A percentile compares a stretch with the other conserved stretches of the same genome.
These are phyloP conservation scores for Periophthalmodon schlosseri DNA, from an alignment of 2,113 vertebrate species.

Conservation along the genomic window DNA sequence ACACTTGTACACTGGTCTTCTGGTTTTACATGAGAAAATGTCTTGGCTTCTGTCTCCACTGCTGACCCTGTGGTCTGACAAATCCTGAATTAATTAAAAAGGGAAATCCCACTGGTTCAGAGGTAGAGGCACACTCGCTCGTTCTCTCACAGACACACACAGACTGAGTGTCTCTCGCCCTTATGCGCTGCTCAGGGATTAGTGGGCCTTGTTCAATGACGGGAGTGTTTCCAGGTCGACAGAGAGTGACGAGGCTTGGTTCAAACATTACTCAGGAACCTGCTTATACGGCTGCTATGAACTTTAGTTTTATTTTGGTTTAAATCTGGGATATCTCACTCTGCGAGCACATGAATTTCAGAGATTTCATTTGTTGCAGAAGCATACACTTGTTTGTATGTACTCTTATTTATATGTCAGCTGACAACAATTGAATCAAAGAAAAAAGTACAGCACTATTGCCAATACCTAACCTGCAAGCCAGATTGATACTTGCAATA, in stretches of 20 bases:
- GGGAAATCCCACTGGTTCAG: constrained; percentile 76
- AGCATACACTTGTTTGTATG: not conserved
- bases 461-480: too few relatives aligned
- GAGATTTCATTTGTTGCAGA: not conserved
- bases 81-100: constrained; percentile 86
- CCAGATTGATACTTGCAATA: too few relatives aligned
- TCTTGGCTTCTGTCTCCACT: constrained; percentile 65
- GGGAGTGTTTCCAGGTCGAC: constrained; percentile 74
- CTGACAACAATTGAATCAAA: too few relatives aligned
- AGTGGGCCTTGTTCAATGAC: constrained; percentile 73
- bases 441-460: too few relatives aligned
- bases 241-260: constrained; percentile 53
- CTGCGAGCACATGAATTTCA: not conserved
- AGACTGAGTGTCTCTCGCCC: constrained; percentile 77
- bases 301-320: not conserved
- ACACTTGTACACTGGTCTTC: constrained; percentile 34
- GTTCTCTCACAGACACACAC: constrained; percentile 48
- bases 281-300: not conserved
- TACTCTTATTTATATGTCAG: not conserved
- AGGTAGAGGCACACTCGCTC: constrained; percentile 18
- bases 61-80: constrained; percentile 77
- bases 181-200: constrained; percentile 72
- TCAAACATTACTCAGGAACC: constrained; percentile 49
- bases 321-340: not conserved
- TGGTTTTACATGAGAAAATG: constrained; percentile 77